Conservation (phyloP, 2,797 vertebrate species). For the Silurus lanzhouensis region DNA sequence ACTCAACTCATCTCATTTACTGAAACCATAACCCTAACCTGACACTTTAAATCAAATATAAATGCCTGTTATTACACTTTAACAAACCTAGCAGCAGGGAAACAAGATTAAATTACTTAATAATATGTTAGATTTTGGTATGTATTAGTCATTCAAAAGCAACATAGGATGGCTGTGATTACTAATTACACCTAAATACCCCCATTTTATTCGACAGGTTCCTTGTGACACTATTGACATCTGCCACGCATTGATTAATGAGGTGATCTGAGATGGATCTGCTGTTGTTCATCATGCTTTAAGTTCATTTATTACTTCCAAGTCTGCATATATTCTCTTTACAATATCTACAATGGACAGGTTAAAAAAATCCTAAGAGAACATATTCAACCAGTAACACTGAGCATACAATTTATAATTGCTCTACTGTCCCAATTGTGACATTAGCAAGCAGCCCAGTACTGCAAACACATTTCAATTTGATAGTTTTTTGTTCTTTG, state of each 20-base stretch:
- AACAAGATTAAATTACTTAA: constrained; percentile 28
- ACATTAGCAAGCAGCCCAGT: constrained; percentile 1
- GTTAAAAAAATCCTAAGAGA: background rate
- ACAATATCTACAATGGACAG: constrained; percentile 12
- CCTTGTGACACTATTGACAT: constrained; percentile 31
- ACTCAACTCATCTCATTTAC: constrained; percentile 36
- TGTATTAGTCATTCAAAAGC: background rate
- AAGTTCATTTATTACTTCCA: background rate
- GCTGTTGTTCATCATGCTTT: background rate
- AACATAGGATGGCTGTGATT: background rate
- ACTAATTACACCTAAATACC: constrained; percentile 19
- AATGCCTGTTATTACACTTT: constrained; percentile 38
- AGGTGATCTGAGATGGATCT: constrained; percentile 19
- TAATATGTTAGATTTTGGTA: constrained; percentile 22
- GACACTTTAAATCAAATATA: constrained; percentile 44
- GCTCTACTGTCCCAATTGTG: background rate
- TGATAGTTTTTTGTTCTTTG: constrained; percentile 27
- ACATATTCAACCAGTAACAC: constrained; percentile 11
- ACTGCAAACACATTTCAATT: constrained; percentile 29
- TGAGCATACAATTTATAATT: constrained; percentile 6
- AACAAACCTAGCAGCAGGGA: constrained; percentile 33
- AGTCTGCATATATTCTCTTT: background rate
- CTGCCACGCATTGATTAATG: constrained; percentile 17
- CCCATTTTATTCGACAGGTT: constrained; percentile 14
- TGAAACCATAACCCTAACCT: constrained; percentile 37